Conservation (phyloP, 1,140 invertebrate genomes). For the Drosophila saltans region DNA sequence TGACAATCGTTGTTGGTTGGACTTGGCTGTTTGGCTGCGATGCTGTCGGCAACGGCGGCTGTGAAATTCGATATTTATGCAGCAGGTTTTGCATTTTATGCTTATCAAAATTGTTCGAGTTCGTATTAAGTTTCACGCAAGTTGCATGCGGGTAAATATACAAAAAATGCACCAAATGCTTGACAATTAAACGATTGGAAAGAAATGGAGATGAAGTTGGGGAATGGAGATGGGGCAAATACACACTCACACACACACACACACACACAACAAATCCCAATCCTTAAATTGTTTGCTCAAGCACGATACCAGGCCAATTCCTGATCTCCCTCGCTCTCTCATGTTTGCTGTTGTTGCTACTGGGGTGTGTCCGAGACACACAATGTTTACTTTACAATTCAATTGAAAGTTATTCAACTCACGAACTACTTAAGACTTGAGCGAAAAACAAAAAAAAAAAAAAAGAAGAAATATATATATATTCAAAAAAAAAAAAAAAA, state of each 20-base stretch:
- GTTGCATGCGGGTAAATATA: conserved; percentile 62
- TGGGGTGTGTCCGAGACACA: conserved; percentile 74
- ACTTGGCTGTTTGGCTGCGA: conserved; percentile 29
- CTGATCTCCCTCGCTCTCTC: conserved; percentile 29
- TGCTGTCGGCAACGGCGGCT: conserved; percentile 45
- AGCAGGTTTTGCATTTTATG: conserved; percentile 80
- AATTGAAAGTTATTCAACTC: conserved; percentile 82
- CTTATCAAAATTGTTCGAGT: conserved; percentile 76
- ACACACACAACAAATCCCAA: conserved; percentile 33
- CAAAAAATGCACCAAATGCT: conserved; percentile 74
- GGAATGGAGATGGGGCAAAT: neutral
- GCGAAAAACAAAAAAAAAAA: conserved; percentile 32
- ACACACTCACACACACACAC: neutral
- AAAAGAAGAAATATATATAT: too few species aligned
- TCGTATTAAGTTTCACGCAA: conserved; percentile 74
- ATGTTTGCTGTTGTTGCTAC: conserved; percentile 26
- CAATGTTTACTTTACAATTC: conserved; percentile 82
- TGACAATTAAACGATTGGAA: conserved; percentile 69
- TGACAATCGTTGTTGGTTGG: conserved; percentile 64
- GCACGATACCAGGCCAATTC: conserved; percentile 54
- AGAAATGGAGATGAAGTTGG: neutral
- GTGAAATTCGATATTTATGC: conserved; percentile 81
- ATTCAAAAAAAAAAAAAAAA: neutral
- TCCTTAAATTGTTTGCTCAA: conserved; percentile 72
- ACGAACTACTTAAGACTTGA: conserved; percentile 80